Evolutionary conservation across 2,888 invertebrate species (phyloP), one percentile per base, ranked within the genome.

Genomic region (Brenthis daphne): DNA sequence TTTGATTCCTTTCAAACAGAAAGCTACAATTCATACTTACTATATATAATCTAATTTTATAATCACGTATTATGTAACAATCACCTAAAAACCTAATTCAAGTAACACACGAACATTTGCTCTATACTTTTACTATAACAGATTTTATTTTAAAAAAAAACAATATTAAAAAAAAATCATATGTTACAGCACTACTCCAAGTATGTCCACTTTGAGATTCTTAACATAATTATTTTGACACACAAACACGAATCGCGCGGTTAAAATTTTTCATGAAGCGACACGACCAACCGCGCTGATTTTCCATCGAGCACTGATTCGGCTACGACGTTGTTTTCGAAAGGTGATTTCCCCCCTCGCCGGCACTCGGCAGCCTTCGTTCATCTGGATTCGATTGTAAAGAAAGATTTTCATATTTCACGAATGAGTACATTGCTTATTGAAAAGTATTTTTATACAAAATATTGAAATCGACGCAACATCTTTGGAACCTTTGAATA

Each of bases 351-450:
- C 91, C 90, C 81, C 76, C 77, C 75, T 75, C 74, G 83, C 86
- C 77, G 53, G 69, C 74, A 75, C 76, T 90, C 90, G 92, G 85
- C 75, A 72, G 72, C 77, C 76, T 78, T 88, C 90, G 90, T 83
- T 73, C 88, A 89, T 90, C 89, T 86, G 84, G 82, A 85, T 89
- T 88, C 89, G 86, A 88, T 88, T 89, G 85, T 86, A 82, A 85
- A 78, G 77, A 85, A 87, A 86, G 81, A 86, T 88, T 86, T 86
- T 88, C 82, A 86, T 87, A 85, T 88, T 88, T 84, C 80, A 79
- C 75, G 78, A 84, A 81, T 79, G 79, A 77, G 70, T 71, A 73
- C 73, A 77, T 80, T 74, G 79, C 77, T 82, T 80, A 80, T 82
- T 83, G 80, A 80, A 82, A 82, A 79, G 77, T 77, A 72, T 75